A percentile compares a stretch with the other conserved stretches of the same genome.
Conservation (phyloP, 1,140 invertebrate genomes). For the Frieseomelitta varia region DNA sequence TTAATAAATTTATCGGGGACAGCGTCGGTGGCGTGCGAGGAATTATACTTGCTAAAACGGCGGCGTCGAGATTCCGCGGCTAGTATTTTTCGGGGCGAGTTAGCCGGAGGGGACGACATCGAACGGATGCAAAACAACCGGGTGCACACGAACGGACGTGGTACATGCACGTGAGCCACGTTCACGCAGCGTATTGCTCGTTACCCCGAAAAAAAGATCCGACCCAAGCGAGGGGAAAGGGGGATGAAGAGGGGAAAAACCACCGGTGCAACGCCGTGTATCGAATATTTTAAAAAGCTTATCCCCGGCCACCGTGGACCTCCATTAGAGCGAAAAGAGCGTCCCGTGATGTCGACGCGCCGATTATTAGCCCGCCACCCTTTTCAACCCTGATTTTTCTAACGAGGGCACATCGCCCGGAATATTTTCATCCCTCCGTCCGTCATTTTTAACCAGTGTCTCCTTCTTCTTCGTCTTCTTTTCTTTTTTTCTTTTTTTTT, state of each 20-base stretch:
- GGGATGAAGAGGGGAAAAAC: background rate
- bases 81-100: slow-evolving; percentile 38
- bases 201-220: slow-evolving; percentile 4
- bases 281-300: slow-evolving; percentile 31
- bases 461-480: no score
- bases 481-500: no score
- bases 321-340: slow-evolving; percentile 26
- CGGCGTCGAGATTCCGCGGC: slow-evolving; percentile 5
- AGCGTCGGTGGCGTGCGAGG: slow-evolving; percentile 1
- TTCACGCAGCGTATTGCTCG: slow-evolving; percentile 19
- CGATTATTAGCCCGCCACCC: background rate
- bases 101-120: slow-evolving; percentile 13
- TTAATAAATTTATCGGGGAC: slow-evolving; percentile 34
- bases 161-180: background rate
- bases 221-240: background rate
- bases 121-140: slow-evolving; percentile 48
- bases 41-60: slow-evolving; percentile 49
- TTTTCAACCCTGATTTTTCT: background rate
- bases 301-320: background rate
- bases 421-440: background rate
- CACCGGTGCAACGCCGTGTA: background rate
- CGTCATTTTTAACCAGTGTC: background rate
- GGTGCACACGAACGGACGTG: background rate
- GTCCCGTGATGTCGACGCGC: background rate
- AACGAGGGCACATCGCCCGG: background rate